Evolutionary conservation across 2,888 invertebrate species (phyloP), one percentile per base, ranked within the genome.

Genomic region (Therioaphis trifolii): DNA sequence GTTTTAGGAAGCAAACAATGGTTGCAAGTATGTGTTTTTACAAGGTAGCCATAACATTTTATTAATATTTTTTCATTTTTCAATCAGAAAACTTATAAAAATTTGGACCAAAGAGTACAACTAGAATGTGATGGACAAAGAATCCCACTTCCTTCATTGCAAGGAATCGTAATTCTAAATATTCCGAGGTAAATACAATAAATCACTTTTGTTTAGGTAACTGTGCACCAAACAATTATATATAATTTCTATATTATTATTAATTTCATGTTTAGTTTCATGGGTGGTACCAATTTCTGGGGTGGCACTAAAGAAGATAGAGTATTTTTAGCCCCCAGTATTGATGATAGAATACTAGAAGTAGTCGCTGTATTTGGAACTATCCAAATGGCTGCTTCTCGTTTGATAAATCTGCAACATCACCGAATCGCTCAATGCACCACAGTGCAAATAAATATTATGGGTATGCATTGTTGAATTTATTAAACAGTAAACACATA

Each of bases 261-360:
- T 78, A 27, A 52, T 75, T 84, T 85, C 75, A 84, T 85, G 88
- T 90, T 88, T 85, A 97, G 97, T 87, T 98, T 98, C 89, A 97
- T 98, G 94, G 98, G 98, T 7, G 99, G 99, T 69, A 97, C 97
- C 46, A 98, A 98, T 89, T 99, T 99, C 89, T 99, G 99, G 99
- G 98, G 98, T 76, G 96, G 96, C 7, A 94, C 93, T 3, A 94
- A 96, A 88, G 96, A 95, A 87, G 96, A 96, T 87, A 97, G 97
- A 87, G 91, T 95, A 76, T 99, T 98, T 88, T 90, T 96, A 21
- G 94, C 96, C 0, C 98, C 98, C 4, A 95, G 96, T 18, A 97
- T 98, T 88, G 99, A 99, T 89, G 99, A 99, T 89, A 93, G 96
- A 84, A 94, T 99, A 85, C 90, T 99, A 72, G 99, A 99, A 91